Evolutionary conservation across 2,113 vertebrate genomes (phyloP).

Genomic region (Orthonyx spaldingii): DNA sequence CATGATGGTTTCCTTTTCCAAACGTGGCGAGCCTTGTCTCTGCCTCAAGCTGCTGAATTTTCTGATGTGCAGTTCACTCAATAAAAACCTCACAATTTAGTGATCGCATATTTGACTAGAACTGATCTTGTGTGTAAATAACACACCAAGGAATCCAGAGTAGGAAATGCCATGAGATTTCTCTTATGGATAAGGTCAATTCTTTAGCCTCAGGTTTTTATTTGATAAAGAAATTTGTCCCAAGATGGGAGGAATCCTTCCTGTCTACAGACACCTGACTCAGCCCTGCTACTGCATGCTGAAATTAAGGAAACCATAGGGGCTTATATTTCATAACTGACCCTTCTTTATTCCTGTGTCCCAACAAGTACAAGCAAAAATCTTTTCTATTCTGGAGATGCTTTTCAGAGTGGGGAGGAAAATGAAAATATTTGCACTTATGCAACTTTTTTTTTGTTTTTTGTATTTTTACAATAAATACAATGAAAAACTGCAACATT

Average conservation of each 20-base stretch:
- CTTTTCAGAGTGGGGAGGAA: neutral
- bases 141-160: neutral
- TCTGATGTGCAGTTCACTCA: neutral
- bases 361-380: neutral
- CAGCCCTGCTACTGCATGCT: neutral
- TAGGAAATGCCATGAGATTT: neutral
- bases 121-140: neutral
- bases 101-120: neutral
- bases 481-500: neutral
- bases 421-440: neutral
- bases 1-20: neutral
- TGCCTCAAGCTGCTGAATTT: neutral
- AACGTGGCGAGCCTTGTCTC: neutral
- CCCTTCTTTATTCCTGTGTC: neutral
- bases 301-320: neutral
- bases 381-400: neutral
- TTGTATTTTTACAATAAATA: neutral
- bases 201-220: neutral
- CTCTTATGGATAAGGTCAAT: neutral
- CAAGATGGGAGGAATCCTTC: neutral
- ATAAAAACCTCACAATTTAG: neutral
- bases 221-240: neutral
- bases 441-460: neutral
- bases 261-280: neutral
- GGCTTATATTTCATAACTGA: neutral